Conservation (phyloP, 2,113 vertebrate species). For the Elaphurus davidianus region DNA sequence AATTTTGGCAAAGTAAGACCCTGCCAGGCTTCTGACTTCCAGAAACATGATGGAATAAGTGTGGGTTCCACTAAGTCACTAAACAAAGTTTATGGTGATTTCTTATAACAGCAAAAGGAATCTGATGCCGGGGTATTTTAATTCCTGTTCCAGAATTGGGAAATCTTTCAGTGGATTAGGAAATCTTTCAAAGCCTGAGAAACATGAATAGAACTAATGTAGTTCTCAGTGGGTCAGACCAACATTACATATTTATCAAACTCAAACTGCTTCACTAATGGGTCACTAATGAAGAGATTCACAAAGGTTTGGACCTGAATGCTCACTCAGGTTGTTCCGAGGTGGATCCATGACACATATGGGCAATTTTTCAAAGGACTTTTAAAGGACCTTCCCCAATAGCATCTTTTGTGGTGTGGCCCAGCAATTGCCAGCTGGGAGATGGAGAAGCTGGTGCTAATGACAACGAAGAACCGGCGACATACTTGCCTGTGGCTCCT, state of each 20-base stretch:
- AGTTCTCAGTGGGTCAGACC: background rate
- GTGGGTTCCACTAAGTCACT: background rate
- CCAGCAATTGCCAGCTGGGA: background rate
- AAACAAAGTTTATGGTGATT: background rate
- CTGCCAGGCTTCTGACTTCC: background rate
- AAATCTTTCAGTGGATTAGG: background rate
- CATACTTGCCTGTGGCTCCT: background rate
- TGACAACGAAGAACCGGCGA: no score
- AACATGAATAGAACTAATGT: background rate
- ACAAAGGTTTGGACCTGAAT: background rate
- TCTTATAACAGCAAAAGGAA: background rate
- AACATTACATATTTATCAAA: background rate
- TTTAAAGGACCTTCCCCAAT: background rate
- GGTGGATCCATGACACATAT: background rate
- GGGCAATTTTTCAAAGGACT: background rate
- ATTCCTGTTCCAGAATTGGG: background rate
- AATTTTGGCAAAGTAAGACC: background rate
- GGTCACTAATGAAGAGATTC: background rate
- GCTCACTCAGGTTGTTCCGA: background rate
- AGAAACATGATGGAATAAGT: background rate
- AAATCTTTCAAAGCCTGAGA: background rate
- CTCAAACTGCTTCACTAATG: background rate
- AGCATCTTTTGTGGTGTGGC: background rate
- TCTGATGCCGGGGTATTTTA: background rate
- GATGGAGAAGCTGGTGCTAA: background rate